These are phyloP conservation scores for Drosophila lutescens DNA, from an alignment of 2,888 invertebrate genomes.

Conservation along the genomic window DNA sequence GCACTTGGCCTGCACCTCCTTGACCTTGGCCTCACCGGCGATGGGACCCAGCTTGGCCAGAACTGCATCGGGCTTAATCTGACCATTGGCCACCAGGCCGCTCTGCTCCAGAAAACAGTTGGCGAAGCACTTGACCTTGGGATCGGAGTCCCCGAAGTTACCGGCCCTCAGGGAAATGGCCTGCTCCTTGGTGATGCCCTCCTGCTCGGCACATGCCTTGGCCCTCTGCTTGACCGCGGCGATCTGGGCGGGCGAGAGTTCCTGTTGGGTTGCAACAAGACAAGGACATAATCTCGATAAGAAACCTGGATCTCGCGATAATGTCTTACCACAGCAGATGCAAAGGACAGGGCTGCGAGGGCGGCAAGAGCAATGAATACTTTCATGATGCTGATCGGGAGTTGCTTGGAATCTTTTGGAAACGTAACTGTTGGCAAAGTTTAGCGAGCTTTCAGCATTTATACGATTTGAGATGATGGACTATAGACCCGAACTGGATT, in stretches of 20 bases:
- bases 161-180: constrained; percentile 63
- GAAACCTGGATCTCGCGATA: fast-evolving
- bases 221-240: constrained; percentile 15
- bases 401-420: neutral
- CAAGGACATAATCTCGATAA: neutral
- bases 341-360: constrained; percentile 33
- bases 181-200: constrained; percentile 66
- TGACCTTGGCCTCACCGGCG: constrained; percentile 61
- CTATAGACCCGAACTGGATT: neutral
- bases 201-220: constrained; percentile 61
- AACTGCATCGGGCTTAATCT: constrained; percentile 61
- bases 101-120: constrained; percentile 81
- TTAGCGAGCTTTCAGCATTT: constrained; percentile 35
- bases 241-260: constrained; percentile 66
- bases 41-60: constrained; percentile 57
- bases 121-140: constrained; percentile 76
- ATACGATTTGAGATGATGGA: constrained; percentile 34
- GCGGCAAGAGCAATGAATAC: constrained; percentile 44
- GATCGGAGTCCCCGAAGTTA: constrained; percentile 60
- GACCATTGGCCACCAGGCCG: constrained; percentile 71
- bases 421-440: constrained; percentile 30
- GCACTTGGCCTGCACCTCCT: constrained; percentile 64
- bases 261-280: neutral
- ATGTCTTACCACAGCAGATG: constrained; percentile 54
- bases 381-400: constrained; percentile 58